These are phyloP conservation scores for Druceiella hillmani DNA, from an alignment of 2,888 invertebrate genomes.

Conservation along the genomic window DNA sequence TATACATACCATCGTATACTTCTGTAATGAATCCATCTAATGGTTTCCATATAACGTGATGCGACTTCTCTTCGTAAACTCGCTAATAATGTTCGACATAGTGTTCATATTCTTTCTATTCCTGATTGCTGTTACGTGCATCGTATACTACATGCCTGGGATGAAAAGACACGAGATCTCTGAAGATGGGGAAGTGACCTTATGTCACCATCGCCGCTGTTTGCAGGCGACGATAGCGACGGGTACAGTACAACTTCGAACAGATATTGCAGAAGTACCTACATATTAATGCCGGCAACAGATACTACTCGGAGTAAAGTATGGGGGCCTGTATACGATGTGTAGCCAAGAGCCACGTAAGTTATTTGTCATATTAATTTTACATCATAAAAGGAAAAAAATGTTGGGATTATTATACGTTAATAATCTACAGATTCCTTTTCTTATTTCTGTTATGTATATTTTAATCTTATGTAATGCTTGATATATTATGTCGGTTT, in stretches of 20 bases:
- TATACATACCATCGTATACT: no score
- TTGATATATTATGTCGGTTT: no score
- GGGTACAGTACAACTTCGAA: constrained; percentile 22
- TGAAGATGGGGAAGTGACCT: constrained; percentile 48
- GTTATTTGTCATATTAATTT: no score
- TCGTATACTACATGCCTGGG: constrained; percentile 76
- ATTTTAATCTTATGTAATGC: no score
- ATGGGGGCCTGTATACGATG: constrained; percentile 48
- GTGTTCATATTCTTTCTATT: constrained; percentile 84
- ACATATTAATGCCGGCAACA: constrained; percentile 46
- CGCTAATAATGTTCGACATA: constrained; percentile 83
- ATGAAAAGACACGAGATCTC: constrained; percentile 43
- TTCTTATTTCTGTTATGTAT: no score
- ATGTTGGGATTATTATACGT: no score
- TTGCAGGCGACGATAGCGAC: constrained; percentile 38
- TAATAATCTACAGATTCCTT: no score
- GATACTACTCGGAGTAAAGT: constrained; percentile 39
- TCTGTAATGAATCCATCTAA: no score
- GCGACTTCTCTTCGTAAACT: constrained; percentile 83
- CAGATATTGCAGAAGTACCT: constrained; percentile 43
- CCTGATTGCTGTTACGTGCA: constrained; percentile 76
- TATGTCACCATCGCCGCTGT: constrained; percentile 47
- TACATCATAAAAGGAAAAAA: no score
- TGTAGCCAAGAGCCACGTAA: constrained; percentile 41
- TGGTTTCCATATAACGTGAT: no score